phyloP scores from a whole-genome alignment of 1,140 invertebrate genomes.

The Mizuhopecten yessoensis region DNA sequence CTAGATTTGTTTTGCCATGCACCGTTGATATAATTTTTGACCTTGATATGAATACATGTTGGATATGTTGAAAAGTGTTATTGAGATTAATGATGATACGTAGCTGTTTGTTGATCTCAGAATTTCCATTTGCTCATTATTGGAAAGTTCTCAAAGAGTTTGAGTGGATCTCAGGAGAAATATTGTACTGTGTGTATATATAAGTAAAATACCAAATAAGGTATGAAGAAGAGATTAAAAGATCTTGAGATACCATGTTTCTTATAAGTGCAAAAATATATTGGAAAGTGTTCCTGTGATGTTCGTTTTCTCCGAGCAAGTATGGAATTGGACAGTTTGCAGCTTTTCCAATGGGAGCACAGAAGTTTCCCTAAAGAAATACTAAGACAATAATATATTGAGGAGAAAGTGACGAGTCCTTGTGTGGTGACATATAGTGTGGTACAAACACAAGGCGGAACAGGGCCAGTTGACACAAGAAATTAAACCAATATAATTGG shows the following conservation, averaged over 20 bases:
- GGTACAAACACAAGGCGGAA: neutral
- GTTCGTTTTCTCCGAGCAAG: neutral
- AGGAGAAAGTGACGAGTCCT: neutral
- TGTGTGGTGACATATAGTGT: neutral
- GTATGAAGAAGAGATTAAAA: neutral
- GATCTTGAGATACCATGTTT: neutral
- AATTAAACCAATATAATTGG: neutral
- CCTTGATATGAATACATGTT: constrained; percentile 9
- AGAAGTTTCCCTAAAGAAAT: neutral
- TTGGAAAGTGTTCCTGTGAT: neutral
- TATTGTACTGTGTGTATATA: constrained; percentile 3
- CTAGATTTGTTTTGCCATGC: neutral
- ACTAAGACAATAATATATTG: neutral
- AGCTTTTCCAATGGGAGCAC: neutral
- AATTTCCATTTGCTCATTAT: constrained; percentile 18
- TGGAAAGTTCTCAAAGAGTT: neutral
- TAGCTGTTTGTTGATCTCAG: neutral
- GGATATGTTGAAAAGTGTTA: neutral
- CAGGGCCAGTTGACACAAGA: neutral
- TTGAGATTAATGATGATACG: constrained; percentile 9
- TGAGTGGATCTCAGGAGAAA: constrained; percentile 19
- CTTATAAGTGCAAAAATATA: neutral
- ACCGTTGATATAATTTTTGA: neutral
- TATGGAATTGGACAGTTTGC: neutral
- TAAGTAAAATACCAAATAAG: neutral